These are phyloP conservation scores for Myodes glareolus DNA, from an alignment of 2,113 vertebrate species.

Conservation along the genomic window DNA sequence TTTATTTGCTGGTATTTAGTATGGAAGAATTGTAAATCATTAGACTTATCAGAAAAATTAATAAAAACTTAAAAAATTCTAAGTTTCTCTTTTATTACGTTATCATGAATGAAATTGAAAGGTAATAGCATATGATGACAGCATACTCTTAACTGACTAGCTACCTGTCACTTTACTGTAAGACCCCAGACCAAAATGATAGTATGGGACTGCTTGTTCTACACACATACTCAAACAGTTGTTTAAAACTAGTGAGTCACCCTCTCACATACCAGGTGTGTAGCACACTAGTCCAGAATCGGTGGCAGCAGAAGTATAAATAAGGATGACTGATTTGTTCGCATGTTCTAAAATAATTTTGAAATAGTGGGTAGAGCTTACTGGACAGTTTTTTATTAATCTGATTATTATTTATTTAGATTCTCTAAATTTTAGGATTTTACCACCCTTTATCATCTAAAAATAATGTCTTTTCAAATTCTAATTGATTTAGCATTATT, in stretches of 20 bases:
- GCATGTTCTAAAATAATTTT: constrained; percentile 40
- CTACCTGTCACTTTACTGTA: not conserved
- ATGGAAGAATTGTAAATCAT: not conserved
- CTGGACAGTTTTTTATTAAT: not conserved
- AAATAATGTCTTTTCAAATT: not conserved
- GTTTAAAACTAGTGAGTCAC: not conserved
- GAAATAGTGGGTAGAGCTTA: not conserved
- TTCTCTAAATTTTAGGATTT: not conserved
- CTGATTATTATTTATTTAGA: not conserved
- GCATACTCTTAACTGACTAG: not conserved
- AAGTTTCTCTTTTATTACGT: not conserved
- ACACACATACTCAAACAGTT: not conserved
- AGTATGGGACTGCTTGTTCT: not conserved
- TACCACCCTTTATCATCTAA: not conserved
- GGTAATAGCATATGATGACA: not conserved
- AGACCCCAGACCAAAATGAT: not conserved
- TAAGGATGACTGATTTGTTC: not conserved
- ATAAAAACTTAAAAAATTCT: not conserved
- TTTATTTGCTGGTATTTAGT: not conserved
- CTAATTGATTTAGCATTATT: not conserved
- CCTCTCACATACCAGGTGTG: not conserved
- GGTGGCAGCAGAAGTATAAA: not conserved
- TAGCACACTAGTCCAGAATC: not conserved
- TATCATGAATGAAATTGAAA: constrained; percentile 25
- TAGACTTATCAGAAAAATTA: not conserved